A percentile compares a stretch with the other conserved stretches of the same genome.
phyloP scores from a whole-genome alignment of 2,888 invertebrate species.

The Podotricha telesiphe region DNA sequence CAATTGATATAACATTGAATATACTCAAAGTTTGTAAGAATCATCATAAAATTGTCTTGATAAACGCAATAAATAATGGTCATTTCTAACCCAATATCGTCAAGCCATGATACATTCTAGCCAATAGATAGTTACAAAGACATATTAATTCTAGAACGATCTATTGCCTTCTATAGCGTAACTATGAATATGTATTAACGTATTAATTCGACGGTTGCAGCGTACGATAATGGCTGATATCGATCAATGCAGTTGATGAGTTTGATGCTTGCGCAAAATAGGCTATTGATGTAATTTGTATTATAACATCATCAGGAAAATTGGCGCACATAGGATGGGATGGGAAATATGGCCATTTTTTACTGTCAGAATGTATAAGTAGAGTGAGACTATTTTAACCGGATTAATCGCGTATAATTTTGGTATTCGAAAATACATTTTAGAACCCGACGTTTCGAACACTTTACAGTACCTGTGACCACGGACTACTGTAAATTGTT shows the following conservation, averaged over 20 bases:
- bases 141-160: constrained; percentile 9
- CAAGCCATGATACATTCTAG: neutral
- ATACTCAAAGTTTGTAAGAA: too few species aligned
- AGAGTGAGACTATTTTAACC: too few species aligned
- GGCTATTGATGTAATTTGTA: constrained; percentile 1
- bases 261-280: constrained; percentile 8
- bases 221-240: constrained; percentile 11
- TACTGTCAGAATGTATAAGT: too few species aligned
- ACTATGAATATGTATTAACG: constrained; percentile 18
- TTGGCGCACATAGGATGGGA: neutral
- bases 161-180: constrained; percentile 1
- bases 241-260: constrained; percentile 6
- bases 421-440: too few species aligned
- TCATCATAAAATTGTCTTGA: too few species aligned
- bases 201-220: constrained; percentile 15
- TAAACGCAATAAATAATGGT: too few species aligned
- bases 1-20: too few species aligned
- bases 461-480: too few species aligned
- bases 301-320: neutral
- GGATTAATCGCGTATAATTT: too few species aligned
- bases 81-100: too few species aligned
- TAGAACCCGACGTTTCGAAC: too few species aligned
- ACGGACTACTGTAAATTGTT: too few species aligned
- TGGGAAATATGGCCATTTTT: neutral
- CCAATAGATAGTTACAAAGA: neutral